Evolutionary conservation across 2,888 invertebrate species (phyloP).

Genomic region (Eupsilia transversa): DNA sequence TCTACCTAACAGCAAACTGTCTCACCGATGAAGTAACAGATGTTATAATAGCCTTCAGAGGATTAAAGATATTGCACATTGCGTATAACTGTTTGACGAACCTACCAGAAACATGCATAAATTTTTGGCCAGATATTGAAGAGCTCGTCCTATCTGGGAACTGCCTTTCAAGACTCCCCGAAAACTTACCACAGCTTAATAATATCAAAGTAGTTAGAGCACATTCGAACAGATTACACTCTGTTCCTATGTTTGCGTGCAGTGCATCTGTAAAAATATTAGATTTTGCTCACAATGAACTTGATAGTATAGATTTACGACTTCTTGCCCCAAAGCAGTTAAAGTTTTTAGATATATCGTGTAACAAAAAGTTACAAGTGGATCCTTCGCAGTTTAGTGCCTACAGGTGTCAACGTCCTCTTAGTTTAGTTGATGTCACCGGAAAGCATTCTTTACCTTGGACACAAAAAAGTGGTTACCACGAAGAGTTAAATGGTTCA

Average conservation of each 20-base stretch:
- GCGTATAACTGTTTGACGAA: conserved; percentile 95
- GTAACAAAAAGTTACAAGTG: conserved; percentile 95
- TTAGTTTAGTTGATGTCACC: conserved; percentile 96
- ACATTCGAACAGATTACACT: conserved; percentile 95
- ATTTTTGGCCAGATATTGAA: conserved; percentile 94
- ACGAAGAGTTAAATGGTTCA: conserved; percentile 88
- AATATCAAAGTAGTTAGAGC: conserved; percentile 94
- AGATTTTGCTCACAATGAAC: conserved; percentile 96
- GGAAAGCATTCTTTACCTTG: conserved; percentile 94
- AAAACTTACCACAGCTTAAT: conserved; percentile 93
- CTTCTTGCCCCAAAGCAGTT: conserved; percentile 95
- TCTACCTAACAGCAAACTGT: conserved; percentile 94
- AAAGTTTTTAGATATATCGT: conserved; percentile 96
- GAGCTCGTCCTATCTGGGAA: conserved; percentile 96
- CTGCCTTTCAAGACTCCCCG: conserved; percentile 93
- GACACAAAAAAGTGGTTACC: conserved; percentile 87
- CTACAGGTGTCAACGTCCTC: conserved; percentile 94
- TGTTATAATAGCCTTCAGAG: conserved; percentile 92
- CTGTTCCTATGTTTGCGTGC: conserved; percentile 94
- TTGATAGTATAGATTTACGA: conserved; percentile 94
- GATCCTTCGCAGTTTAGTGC: conserved; percentile 95
- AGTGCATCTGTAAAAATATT: conserved; percentile 94
- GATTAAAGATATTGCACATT: conserved; percentile 93
- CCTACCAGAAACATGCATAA: conserved; percentile 93
- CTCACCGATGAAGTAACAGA: conserved; percentile 93